Evolutionary conservation across 1,140 invertebrate species (phyloP), one percentile per base, ranked within the genome.

Genomic region (Globodera rostochiensis): DNA sequence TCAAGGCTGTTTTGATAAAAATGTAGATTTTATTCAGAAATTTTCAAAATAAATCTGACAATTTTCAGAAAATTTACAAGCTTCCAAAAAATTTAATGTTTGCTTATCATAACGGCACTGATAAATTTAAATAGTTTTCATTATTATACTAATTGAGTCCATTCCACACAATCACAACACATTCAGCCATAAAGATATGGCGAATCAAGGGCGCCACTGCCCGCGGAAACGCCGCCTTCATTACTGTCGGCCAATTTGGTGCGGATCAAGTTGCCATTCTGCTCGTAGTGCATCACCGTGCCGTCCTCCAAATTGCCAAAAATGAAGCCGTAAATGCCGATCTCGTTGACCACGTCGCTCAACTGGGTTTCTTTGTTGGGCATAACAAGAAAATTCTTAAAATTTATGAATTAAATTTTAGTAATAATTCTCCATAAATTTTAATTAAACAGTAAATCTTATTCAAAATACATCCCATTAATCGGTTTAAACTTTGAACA

Each of bases 181-280:
- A 36, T 53, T 53, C 3, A 53, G 50, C 4, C 4, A 15, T 60
- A 82, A 45, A 91, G 81, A 81, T 80, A 91, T 53, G 90, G 88
- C 46, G 91, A 88, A 90, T 98, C 96, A 1, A 98, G 91, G 1
- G 94, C 95, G 15, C 96, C 95, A 73, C 93, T 91, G 6, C 97
- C 97, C 50, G 94, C 94, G 19, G 94, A 94, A 36, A 99, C 94
- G 2, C 97, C 97, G 74, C 95, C 96, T 91, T 98, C 96, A 90
- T 97, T 93, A 53, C 50, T 9, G 93, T 93, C n/a, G 93, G 93
- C 4, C 93, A 92, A 0, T 93, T 99, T 99, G 0, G 95, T 95
- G 25, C 97, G 92, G 25, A 98, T 90, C 93, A 98, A 94, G 91
- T 97, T 95, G 2, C 96, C 97, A 47, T 93, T 93, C 91, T 94